phyloP scores from a whole-genome alignment of 2,797 vertebrate species.

The Clarias pachynema region DNA sequence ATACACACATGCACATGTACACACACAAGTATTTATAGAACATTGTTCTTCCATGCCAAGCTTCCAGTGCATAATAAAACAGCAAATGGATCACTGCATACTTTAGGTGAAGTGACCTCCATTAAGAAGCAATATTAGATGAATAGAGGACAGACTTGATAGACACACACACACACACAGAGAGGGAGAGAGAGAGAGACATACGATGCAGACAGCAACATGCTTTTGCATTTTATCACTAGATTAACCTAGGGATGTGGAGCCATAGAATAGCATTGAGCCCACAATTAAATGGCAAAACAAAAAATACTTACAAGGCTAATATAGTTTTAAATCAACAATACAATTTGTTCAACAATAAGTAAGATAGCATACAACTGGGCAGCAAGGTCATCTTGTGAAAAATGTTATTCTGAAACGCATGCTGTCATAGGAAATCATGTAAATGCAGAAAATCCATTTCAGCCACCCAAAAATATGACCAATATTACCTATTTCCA shows the following conservation, averaged over 20 bases:
- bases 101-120: conserved; percentile 66
- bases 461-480: no score
- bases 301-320: neutral
- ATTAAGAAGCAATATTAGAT: conserved; percentile 63
- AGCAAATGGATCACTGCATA: conserved; percentile 69
- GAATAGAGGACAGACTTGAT: conserved; percentile 56
- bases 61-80: conserved; percentile 73
- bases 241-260: neutral
- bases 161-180: neutral
- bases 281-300: neutral
- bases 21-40: conserved; percentile 68
- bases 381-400: neutral
- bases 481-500: no score
- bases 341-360: neutral
- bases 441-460: no score
- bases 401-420: neutral
- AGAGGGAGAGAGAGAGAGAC: neutral
- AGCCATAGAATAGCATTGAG: neutral
- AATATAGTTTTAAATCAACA: neutral
- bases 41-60: conserved; percentile 65
- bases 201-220: neutral
- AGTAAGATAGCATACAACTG: neutral
- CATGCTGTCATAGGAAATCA: no score
- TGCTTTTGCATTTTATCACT: neutral
- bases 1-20: neutral